Conservation (phyloP, 2,113 vertebrate species). For the Brienomyrus longianalis region DNA sequence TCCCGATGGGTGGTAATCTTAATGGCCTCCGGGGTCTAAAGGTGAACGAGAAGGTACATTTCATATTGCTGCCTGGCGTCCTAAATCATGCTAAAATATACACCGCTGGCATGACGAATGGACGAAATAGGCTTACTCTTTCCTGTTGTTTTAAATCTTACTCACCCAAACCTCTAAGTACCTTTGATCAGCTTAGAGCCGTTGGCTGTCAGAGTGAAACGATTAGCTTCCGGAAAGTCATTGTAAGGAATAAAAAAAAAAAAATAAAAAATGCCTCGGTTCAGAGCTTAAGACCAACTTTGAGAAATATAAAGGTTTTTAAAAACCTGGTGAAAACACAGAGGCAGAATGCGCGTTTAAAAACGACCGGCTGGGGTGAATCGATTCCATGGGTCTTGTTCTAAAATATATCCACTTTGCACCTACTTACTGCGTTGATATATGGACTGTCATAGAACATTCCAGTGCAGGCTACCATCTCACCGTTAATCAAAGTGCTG, state of each 20-base stretch:
- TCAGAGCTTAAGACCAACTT: conserved; percentile 10
- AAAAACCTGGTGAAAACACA: background rate
- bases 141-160: conserved; percentile 15
- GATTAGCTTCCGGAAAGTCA: conserved; percentile 14
- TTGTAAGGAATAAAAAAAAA: background rate
- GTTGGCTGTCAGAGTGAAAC: conserved; percentile 6
- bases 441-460: conserved; percentile 17
- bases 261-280: background rate
- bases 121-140: conserved; percentile 4
- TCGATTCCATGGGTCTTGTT: conserved; percentile 6
- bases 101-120: background rate
- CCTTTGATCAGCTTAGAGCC: conserved; percentile 14
- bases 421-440: conserved; percentile 10
- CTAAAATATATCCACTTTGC: conserved; percentile 18
- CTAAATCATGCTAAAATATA: conserved; percentile 16
- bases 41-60: background rate
- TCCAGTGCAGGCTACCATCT: conserved; percentile 12
- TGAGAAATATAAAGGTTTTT: conserved; percentile 16
- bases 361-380: conserved; percentile 1
- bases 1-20: background rate
- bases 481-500: conserved; percentile 16
- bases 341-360: conserved; percentile 8
- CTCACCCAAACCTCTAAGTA: conserved; percentile 4
- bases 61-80: background rate
- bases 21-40: background rate